Conservation (phyloP, 2,888 invertebrate species). For the Loripinus fragilis region DNA sequence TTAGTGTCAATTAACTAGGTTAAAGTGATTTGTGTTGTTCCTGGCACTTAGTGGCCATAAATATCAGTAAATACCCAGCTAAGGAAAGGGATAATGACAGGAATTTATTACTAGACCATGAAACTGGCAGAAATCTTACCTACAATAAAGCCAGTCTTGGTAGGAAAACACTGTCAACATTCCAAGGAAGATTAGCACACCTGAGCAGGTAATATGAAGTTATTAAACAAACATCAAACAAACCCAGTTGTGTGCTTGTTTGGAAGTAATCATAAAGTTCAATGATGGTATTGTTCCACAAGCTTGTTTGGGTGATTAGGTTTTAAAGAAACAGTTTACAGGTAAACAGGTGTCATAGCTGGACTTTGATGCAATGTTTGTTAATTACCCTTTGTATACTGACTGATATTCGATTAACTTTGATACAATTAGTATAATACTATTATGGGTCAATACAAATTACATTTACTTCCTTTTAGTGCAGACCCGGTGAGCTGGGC, state of each 20-base stretch:
- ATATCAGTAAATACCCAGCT: slow-evolving; percentile 3
- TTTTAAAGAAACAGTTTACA: neutral
- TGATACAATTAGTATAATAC: too few species aligned
- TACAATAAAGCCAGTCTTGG: neutral
- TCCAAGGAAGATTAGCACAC: slow-evolving; percentile 13
- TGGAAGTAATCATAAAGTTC: neutral
- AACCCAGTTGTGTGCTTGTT: slow-evolving; percentile 5
- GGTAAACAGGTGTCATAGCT: too few species aligned
- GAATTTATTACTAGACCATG: neutral
- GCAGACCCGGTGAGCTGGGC: too few species aligned
- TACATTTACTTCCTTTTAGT: too few species aligned
- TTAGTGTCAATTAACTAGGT: too few species aligned
- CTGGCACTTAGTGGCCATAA: slow-evolving; percentile 3
- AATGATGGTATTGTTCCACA: neutral
- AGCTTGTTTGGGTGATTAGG: neutral
- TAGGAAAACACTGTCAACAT: slow-evolving; percentile 1
- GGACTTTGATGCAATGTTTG: neutral
- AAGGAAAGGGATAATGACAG: neutral
- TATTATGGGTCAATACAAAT: too few species aligned
- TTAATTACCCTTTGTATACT: too few species aligned
- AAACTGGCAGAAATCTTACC: neutral
- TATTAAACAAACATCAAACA: neutral
- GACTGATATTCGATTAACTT: too few species aligned
- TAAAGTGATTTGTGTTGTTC: too few species aligned
- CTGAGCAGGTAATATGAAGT: neutral